Conservation (phyloP, 2,888 invertebrate species). For the Dendrolimus houi region DNA sequence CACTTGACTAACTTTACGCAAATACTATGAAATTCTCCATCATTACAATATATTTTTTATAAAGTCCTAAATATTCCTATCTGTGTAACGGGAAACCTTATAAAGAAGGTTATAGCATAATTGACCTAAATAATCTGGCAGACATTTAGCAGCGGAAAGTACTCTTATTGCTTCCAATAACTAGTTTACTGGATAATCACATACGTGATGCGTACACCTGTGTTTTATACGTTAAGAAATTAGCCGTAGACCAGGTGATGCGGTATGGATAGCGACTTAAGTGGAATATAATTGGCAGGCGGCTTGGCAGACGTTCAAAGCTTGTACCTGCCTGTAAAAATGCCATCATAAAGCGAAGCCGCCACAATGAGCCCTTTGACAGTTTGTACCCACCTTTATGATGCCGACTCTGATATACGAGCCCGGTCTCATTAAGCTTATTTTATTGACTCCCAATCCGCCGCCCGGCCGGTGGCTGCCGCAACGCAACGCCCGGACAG, state of each 20-base stretch:
- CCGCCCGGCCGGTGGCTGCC: slow-evolving; percentile 16
- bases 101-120: neutral
- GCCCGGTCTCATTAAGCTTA: slow-evolving; percentile 64
- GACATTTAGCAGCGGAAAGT: slow-evolving; percentile 9
- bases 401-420: slow-evolving; percentile 70
- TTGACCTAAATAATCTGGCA: slow-evolving; percentile 15
- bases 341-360: slow-evolving; percentile 69
- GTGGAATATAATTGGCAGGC: slow-evolving; percentile 74
- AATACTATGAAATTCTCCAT: too few relatives aligned
- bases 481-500: slow-evolving; percentile 48
- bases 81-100: neutral
- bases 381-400: slow-evolving; percentile 69
- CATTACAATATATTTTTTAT: too few relatives aligned
- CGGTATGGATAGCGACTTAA: slow-evolving; percentile 44
- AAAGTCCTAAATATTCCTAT: too few relatives aligned
- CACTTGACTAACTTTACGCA: too few relatives aligned
- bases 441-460: slow-evolving; percentile 65
- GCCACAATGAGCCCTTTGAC: slow-evolving; percentile 72
- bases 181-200: neutral
- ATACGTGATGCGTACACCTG: slow-evolving; percentile 2
- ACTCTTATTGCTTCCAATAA: neutral
- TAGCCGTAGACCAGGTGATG: slow-evolving; percentile 24
- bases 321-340: slow-evolving; percentile 72
- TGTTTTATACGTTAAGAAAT: slow-evolving; percentile 9
- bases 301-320: slow-evolving; percentile 63